phyloP scores from a whole-genome alignment of 2,888 invertebrate genomes.

The Eupithecia inturbata region DNA sequence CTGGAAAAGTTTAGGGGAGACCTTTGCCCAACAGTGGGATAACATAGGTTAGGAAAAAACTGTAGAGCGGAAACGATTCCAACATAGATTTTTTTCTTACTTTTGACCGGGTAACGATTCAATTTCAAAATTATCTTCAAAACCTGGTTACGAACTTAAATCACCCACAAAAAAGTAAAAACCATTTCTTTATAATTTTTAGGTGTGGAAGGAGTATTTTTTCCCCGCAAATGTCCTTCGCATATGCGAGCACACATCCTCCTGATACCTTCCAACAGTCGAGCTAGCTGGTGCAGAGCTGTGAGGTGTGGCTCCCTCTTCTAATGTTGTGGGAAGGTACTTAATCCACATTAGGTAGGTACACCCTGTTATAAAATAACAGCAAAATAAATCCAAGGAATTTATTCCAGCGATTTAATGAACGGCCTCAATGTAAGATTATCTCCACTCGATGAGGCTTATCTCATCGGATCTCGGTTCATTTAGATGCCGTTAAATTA shows the following conservation, averaged over 20 bases:
- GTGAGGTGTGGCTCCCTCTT: background rate
- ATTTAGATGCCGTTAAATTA: slow-evolving; percentile 82
- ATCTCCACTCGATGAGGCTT: slow-evolving; percentile 75
- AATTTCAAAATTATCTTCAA: no score
- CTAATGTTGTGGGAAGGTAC: slow-evolving; percentile 2
- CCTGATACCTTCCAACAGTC: background rate
- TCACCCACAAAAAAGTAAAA: background rate
- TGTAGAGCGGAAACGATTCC: no score
- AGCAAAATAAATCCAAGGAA: slow-evolving; percentile 67
- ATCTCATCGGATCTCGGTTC: slow-evolving; percentile 80
- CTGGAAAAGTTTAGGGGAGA: no score
- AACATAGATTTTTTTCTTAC: no score
- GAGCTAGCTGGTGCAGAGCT: background rate
- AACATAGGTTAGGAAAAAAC: no score
- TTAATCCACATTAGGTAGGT: slow-evolving; percentile 22
- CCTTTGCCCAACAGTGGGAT: no score
- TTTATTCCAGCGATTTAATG: slow-evolving; percentile 72
- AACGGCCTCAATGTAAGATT: slow-evolving; percentile 68
- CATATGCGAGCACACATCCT: background rate
- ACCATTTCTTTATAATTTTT: background rate
- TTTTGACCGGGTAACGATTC: no score
- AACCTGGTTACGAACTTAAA: background rate
- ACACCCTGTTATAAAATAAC: slow-evolving; percentile 53
- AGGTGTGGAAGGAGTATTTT: background rate
- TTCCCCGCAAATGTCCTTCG: background rate